Percentiles rank a stretch among this genome's conserved stretches.
phyloP scores from a whole-genome alignment of 2,113 vertebrate species.

The Neogobius melanostomus region DNA sequence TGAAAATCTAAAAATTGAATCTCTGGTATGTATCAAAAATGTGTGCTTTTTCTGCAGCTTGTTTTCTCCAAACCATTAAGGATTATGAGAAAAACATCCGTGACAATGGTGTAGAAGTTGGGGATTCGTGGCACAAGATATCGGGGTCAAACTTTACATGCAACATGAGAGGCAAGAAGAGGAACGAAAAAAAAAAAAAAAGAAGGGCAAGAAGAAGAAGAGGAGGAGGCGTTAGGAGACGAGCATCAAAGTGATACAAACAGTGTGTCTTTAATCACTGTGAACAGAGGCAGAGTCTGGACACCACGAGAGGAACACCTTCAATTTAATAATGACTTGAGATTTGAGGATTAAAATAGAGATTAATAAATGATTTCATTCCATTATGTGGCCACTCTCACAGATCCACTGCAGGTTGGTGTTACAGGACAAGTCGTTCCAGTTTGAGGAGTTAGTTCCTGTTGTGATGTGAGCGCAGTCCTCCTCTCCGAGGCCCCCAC shows the following conservation, averaged over 20 bases:
- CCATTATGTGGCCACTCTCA: neutral
- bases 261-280: neutral
- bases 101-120: fast-evolving
- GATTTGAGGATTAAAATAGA: neutral
- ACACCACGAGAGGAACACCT: neutral
- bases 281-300: neutral
- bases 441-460: neutral
- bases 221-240: neutral
- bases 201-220: neutral
- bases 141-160: constrained; percentile 5
- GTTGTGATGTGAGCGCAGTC: constrained; percentile 13
- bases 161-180: neutral
- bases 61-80: neutral
- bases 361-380: neutral
- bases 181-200: no score
- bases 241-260: neutral
- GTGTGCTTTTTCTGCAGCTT: no score
- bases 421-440: constrained; percentile 7
- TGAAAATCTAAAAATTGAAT: neutral
- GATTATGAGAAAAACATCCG: fast-evolving
- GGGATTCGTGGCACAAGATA: neutral
- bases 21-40: constrained; percentile 30
- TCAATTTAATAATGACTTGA: neutral
- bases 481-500: neutral
- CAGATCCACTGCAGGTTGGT: constrained; percentile 5